A percentile compares a stretch with the other conserved stretches of the same genome.
Evolutionary conservation across 1,140 invertebrate species (phyloP).

Genomic region (Rhagoletis pomonella): DNA sequence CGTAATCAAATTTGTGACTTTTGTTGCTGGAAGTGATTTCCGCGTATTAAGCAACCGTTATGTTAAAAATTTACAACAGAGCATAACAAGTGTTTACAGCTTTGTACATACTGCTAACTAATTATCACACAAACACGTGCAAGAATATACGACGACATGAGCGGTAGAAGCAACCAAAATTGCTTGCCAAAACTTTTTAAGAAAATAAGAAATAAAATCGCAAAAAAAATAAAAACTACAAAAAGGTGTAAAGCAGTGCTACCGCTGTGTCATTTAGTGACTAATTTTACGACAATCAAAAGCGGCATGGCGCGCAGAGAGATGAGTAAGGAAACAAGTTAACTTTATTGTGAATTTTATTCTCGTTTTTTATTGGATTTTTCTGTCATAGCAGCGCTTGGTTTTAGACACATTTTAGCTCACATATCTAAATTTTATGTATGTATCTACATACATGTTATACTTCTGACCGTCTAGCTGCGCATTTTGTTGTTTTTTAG

Average conservation of each 20-base stretch:
- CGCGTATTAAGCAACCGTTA: conserved; percentile 1
- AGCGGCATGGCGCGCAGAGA: background rate
- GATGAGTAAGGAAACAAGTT: too few relatives aligned
- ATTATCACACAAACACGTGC: background rate
- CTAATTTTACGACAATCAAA: conserved; percentile 1
- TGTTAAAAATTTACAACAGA: conserved; percentile 1
- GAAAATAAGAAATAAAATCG: background rate
- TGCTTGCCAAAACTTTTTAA: background rate
- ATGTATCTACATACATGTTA: background rate
- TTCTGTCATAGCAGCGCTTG: background rate
- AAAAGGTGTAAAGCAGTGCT: background rate
- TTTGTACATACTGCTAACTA: background rate
- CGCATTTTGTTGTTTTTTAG: background rate
- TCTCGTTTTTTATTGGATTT: background rate
- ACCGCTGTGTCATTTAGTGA: background rate
- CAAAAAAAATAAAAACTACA: background rate
- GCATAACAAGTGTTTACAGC: background rate
- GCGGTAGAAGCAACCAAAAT: conserved; percentile 13
- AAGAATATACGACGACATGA: background rate
- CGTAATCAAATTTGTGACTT: background rate
- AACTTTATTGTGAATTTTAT: too few relatives aligned
- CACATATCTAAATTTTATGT: background rate
- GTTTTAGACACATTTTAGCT: background rate
- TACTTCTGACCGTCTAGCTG: background rate
- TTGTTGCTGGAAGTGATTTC: background rate